A percentile compares a stretch with the other conserved stretches of the same genome.
phyloP scores from a whole-genome alignment of 2,888 invertebrate genomes.

The Sisyra nigra region DNA sequence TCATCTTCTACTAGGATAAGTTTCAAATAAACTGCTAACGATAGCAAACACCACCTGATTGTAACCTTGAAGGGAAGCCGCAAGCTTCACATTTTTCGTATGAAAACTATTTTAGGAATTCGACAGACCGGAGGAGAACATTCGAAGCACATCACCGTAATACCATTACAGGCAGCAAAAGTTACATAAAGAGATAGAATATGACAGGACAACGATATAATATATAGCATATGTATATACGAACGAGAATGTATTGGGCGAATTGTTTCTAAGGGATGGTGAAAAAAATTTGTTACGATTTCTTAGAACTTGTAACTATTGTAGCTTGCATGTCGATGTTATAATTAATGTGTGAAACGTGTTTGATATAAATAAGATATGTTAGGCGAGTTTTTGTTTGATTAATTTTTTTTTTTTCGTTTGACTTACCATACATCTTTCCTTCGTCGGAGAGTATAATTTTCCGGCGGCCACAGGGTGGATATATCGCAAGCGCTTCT shows the following conservation, averaged over 20 bases:
- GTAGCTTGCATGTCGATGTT: background rate
- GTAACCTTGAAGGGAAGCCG: constrained; percentile 2
- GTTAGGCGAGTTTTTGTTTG: background rate
- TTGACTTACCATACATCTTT: constrained; percentile 99
- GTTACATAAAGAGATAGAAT: no score
- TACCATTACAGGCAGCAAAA: no score
- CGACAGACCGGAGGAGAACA: background rate
- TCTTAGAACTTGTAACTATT: background rate
- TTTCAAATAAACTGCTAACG: no score
- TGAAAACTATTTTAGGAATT: constrained; percentile 5
- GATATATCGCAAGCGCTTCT: constrained; percentile 98
- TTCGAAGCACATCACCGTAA: no score
- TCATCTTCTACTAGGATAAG: no score
- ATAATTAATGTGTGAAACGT: background rate
- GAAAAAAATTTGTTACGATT: background rate
- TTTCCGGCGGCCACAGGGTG: constrained; percentile 97
- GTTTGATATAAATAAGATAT: background rate
- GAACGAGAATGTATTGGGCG: background rate
- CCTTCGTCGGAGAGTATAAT: constrained; percentile 99
- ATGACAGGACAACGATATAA: no score
- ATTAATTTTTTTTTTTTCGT: background rate
- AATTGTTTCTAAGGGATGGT: background rate
- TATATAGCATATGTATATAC: no score
- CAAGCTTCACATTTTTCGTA: constrained; percentile 1
- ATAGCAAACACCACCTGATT: background rate